A percentile compares a stretch with the other conserved stretches of the same genome.
Conservation (phyloP, 2,888 invertebrate genomes). For the Dynastes maya region DNA sequence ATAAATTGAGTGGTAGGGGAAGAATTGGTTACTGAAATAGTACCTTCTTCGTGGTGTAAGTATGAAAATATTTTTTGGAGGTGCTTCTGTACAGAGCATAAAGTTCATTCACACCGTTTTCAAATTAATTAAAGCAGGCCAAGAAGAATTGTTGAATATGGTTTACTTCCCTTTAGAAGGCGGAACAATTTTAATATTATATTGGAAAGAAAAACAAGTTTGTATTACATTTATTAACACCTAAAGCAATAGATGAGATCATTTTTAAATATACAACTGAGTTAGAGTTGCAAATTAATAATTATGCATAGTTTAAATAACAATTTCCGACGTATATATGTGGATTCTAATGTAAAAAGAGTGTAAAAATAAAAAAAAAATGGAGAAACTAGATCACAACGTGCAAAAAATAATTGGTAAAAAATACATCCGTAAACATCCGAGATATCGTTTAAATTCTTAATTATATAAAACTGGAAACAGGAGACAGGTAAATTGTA, state of each 20-base stretch:
- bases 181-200: background rate
- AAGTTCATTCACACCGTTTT: slow-evolving; percentile 40
- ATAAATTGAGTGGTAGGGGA: background rate
- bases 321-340: too few species aligned
- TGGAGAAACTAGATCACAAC: background rate
- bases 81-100: slow-evolving; percentile 5
- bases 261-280: slow-evolving; percentile 15
- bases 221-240: slow-evolving; percentile 36
- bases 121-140: slow-evolving; percentile 14
- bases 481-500: too few species aligned
- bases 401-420: slow-evolving; percentile 3
- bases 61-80: slow-evolving; percentile 36
- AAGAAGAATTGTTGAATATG: background rate
- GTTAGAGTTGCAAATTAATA: slow-evolving; percentile 35
- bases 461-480: too few species aligned
- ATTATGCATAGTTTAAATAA: slow-evolving; percentile 16
- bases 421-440: background rate
- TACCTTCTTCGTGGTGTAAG: slow-evolving; percentile 36
- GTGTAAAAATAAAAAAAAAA: background rate
- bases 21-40: slow-evolving; percentile 39
- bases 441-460: too few species aligned
- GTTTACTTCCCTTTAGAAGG: slow-evolving; percentile 1
- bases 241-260: slow-evolving; percentile 31
- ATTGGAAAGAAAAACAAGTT: slow-evolving; percentile 19
- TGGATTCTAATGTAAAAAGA: too few species aligned